Base-by-base conservation (phyloP, 2,797 vertebrate genomes). In the Chloroceryle inda region DNA sequence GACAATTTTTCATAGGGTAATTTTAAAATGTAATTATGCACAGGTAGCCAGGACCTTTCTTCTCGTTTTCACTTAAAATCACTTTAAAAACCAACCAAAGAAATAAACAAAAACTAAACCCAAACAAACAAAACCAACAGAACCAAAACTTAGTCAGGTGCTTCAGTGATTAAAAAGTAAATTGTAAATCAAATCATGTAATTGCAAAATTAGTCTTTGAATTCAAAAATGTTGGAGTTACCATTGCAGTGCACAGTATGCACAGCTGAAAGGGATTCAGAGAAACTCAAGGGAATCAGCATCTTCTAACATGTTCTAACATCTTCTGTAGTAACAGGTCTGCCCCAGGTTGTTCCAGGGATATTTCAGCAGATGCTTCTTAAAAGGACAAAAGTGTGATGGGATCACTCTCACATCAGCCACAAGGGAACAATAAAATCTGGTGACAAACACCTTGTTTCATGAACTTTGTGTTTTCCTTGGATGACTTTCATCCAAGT, bases 231-330 rank as follows among this genome's bases (percentile, higher is more conserved):
- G 2, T 49, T 84, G 11, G 10, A n/a, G 13, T 50, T 68, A 29
- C 4, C 0, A 1, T 37, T 49, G 22, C 6, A 75, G 9, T 13
- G 15, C 10, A 12, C 11, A 58, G 42, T 4, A 9, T 13, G 20
- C 9, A 12, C 9, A 62, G n/a, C 5, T 42, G 58, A 56, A 85
- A 72, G 20, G 56, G 3, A 13, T 68, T 56, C 2, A 2, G 15
- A 64, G 6, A 11, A 53, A 73, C 22, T n/a, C 24, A 75, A 61
- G 85, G 18, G 8, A 64, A 64, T 29, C 6, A 64, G 2, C 8
- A 42, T 15, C 21, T 71, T 11, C 17, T 59, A 53, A 67, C 55
- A 62, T 6, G 21, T 35, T 35, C 35, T 35, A 35, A 35, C 35
- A 35, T 42, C 22, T 58, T 68, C 63, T 68, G 26, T 29, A 58